Evolutionary conservation across 2,797 vertebrate species (phyloP).

Genomic region (Carcharodon carcharias): DNA sequence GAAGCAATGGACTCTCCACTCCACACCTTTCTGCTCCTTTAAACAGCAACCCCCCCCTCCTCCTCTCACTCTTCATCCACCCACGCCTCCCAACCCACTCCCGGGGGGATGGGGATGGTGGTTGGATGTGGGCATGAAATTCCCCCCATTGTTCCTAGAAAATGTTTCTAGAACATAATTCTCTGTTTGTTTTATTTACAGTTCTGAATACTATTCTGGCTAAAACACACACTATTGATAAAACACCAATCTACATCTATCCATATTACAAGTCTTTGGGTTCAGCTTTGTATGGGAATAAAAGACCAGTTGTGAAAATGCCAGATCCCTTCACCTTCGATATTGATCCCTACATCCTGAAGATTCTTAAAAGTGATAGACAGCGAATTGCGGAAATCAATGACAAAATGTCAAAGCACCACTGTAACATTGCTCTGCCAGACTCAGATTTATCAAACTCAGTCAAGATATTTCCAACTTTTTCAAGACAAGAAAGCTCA

Average conservation of each 20-base stretch:
- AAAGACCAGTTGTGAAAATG: constrained; percentile 61
- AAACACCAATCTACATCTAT: constrained; percentile 58
- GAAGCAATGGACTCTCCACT: too few relatives aligned
- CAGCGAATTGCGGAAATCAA: constrained; percentile 51
- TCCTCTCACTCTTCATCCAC: too few relatives aligned
- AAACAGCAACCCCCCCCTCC: too few relatives aligned
- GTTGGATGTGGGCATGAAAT: too few relatives aligned
- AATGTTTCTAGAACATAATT: neutral
- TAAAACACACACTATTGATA: constrained; percentile 53
- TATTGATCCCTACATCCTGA: constrained; percentile 56
- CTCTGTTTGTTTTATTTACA: constrained; percentile 49
- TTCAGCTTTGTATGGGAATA: constrained; percentile 65
- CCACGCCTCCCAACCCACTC: too few relatives aligned
- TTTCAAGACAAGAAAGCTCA: constrained; percentile 55
- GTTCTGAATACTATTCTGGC: constrained; percentile 56
- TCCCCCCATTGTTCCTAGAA: neutral
- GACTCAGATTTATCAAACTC: constrained; percentile 28
- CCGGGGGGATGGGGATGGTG: too few relatives aligned
- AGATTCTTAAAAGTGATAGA: constrained; percentile 57
- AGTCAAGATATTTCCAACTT: constrained; percentile 56
- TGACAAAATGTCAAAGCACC: constrained; percentile 55
- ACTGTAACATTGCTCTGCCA: constrained; percentile 61
- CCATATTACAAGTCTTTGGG: constrained; percentile 63
- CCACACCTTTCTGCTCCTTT: too few relatives aligned
- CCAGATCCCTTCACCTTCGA: constrained; percentile 60